phyloP scores from a whole-genome alignment of 2,888 invertebrate species.

The Steinernema carpocapsae region DNA sequence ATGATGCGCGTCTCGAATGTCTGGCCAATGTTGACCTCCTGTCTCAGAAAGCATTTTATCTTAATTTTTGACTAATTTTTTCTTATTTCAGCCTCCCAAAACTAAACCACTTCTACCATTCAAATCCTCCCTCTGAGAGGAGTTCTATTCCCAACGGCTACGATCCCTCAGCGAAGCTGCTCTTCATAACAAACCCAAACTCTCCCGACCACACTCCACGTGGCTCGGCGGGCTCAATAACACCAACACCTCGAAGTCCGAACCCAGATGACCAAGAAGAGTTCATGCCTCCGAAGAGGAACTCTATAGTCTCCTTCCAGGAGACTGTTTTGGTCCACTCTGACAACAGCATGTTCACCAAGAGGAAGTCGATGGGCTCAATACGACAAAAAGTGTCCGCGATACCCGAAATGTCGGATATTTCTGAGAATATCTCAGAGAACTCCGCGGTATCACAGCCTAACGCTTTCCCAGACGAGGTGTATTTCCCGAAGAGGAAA shows the following conservation, averaged over 20 bases:
- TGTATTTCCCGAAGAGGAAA: not conserved
- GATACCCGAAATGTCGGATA: constrained; percentile 35
- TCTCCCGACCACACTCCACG: not conserved
- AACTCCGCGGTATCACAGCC: constrained; percentile 15
- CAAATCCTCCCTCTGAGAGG: not conserved
- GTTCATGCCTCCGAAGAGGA: not conserved
- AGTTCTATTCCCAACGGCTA: not conserved
- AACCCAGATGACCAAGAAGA: constrained; percentile 11
- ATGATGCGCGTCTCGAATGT: too few species aligned
- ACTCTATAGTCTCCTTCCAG: constrained; percentile 12
- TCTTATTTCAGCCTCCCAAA: constrained; percentile 17
- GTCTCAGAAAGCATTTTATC: too few species aligned
- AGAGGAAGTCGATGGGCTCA: constrained; percentile 7
- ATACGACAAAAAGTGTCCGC: constrained; percentile 33
- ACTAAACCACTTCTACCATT: constrained; percentile 26
- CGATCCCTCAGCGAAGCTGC: not conserved
- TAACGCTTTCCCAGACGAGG: not conserved
- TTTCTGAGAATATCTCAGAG: constrained; percentile 32
- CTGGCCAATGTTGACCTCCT: too few species aligned
- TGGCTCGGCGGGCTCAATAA: not conserved
- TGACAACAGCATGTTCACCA: constrained; percentile 5
- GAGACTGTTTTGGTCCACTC: constrained; percentile 23
- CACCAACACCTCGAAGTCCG: not conserved
- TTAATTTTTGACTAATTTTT: too few species aligned
- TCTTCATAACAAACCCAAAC: not conserved